Evolutionary conservation across 1,140 invertebrate species (phyloP), one percentile per base, ranked within the genome.

Genomic region (Berghia stephanieae): DNA sequence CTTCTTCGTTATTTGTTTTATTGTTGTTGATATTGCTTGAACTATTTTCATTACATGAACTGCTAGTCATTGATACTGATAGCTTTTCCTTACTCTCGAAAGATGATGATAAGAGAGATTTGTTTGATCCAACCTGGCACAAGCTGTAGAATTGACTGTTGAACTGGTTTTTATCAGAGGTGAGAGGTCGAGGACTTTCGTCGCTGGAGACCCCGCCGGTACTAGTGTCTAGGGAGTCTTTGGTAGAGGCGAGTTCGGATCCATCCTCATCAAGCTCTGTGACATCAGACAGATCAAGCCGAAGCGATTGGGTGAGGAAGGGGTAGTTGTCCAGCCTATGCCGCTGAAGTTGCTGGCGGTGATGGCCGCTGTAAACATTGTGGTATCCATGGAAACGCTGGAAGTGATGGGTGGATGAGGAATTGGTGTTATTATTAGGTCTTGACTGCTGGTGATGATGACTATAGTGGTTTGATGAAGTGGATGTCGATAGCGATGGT

Each of bases 131-230:
- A 5, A 84, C 81, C 24, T 81, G 78, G 68, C 86, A 87, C 16
- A 87, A 77, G 69, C 86, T 87, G 78, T 87, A 87, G 71, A 85
- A 85, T 57, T 83, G 70, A 52, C 81, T 85, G 66, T 84, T 82
- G 73, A 84, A 84, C 36, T 71, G 77, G 52, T 81, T 86, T 78
- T 80, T 80, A 18, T 83, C 82, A 72, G 74, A 79, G 13, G 60
- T 73, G 3, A 72, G 77, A 27, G 79, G 80, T 72, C 81, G 75
- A 4, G 74, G 73, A 21, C 72, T 80, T 6, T 81, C 80, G 16
- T 78, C 79, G 57, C 52, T 70, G 31, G 66, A 70, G 43, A 77
- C 80, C 49, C 81, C 78, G 60, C 44, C 46, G 3, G 43, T 24
- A 34, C 55, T 75, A 0, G 42, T 38, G 55, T 75, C 55, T 38